phyloP scores from a whole-genome alignment of 2,888 invertebrate genomes.

The Caenorhabditis macrosperma region DNA sequence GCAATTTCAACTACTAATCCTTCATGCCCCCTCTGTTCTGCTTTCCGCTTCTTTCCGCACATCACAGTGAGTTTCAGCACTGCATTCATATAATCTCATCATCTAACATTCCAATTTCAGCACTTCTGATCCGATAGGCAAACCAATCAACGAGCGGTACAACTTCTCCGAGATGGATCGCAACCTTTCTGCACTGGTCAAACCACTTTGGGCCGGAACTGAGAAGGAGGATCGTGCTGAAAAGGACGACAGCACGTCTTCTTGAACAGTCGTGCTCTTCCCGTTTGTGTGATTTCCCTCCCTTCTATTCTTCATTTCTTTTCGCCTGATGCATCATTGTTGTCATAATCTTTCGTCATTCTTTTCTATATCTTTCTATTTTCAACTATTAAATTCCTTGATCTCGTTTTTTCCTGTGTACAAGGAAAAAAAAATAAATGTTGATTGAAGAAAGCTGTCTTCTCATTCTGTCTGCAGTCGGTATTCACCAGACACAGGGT shows the following conservation, averaged over 20 bases:
- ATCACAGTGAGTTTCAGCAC: conserved; percentile 52
- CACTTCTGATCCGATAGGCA: conserved; percentile 66
- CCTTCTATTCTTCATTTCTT: not conserved
- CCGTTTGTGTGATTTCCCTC: conserved; percentile 38
- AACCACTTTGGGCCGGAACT: conserved; percentile 68
- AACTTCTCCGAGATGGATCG: conserved; percentile 67
- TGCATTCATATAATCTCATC: not conserved
- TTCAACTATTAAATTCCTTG: conserved; percentile 17
- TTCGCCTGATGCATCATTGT: conserved; percentile 43
- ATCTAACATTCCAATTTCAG: conserved; percentile 49
- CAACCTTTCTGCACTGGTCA: conserved; percentile 65
- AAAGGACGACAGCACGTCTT: conserved; percentile 58
- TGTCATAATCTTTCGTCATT: conserved; percentile 26
- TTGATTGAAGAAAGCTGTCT: conserved; percentile 1
- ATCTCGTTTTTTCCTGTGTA: conserved; percentile 6
- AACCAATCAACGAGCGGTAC: conserved; percentile 63
- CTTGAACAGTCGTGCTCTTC: conserved; percentile 35
- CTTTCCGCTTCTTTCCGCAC: conserved; percentile 50
- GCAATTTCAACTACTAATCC: conserved; percentile 76
- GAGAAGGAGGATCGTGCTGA: conserved; percentile 62
- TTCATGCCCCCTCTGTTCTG: conserved; percentile 41
- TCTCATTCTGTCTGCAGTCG: no score
- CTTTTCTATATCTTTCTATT: conserved; percentile 3
- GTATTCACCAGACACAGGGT: no score
- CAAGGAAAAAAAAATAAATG: not conserved